phyloP scores from a whole-genome alignment of 2,797 vertebrate species.

The Falco berigora region DNA sequence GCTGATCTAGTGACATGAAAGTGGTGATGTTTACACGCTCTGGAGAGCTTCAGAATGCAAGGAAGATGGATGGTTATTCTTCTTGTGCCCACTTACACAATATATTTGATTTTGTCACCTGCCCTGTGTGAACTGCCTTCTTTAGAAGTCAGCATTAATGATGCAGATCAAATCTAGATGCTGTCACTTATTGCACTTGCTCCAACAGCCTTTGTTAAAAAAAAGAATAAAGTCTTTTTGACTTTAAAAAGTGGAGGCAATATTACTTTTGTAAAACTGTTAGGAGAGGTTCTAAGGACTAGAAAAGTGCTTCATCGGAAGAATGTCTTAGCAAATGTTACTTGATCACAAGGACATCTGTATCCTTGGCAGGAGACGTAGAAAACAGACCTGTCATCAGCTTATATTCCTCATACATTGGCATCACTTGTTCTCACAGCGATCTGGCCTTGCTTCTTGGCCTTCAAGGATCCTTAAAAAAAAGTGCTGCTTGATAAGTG shows the following conservation, averaged over 20 bases:
- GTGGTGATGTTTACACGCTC: background rate
- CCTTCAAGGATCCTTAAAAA: background rate
- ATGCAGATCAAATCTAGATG: slow-evolving; percentile 20
- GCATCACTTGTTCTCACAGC: background rate
- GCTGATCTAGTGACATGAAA: slow-evolving; percentile 32
- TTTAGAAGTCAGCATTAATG: slow-evolving; percentile 48
- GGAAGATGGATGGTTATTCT: slow-evolving; percentile 10
- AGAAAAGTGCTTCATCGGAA: background rate
- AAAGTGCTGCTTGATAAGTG: background rate
- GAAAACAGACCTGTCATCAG: background rate
- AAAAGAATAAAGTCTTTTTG: background rate
- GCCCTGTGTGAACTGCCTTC: background rate
- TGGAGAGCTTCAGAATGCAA: background rate
- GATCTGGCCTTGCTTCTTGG: background rate
- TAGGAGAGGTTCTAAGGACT: background rate
- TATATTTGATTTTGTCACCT: slow-evolving; percentile 30
- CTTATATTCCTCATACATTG: background rate
- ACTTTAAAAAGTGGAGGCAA: background rate
- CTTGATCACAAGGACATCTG: background rate
- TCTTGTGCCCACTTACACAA: background rate
- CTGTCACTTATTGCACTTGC: background rate
- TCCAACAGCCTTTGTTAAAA: background rate
- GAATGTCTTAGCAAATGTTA: background rate
- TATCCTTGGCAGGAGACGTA: background rate
- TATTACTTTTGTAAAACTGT: background rate